Evolutionary conservation across 2,888 invertebrate genomes (phyloP).

Genomic region (Dione juno): DNA sequence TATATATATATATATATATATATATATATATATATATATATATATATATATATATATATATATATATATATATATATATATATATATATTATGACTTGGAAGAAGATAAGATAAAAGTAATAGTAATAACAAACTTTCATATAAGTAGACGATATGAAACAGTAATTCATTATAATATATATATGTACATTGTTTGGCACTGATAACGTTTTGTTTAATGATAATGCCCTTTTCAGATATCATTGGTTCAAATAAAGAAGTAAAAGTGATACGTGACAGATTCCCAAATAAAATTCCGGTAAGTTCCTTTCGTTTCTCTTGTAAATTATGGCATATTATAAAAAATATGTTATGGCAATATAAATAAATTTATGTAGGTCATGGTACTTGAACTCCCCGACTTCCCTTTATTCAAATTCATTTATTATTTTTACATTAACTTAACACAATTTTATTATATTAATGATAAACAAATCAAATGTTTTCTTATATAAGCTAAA

Average conservation of each 20-base stretch:
- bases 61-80: no score
- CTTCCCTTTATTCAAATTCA: neutral
- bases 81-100: neutral
- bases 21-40: no score
- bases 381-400: neutral
- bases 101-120: slow-evolving; percentile 1
- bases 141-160: neutral
- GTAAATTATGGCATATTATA: neutral
- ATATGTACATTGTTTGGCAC: neutral
- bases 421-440: neutral
- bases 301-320: slow-evolving; percentile 63
- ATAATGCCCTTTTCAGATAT: slow-evolving; percentile 49
- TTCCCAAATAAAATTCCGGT: slow-evolving; percentile 92
- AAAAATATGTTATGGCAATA: no score
- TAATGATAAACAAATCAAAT: slow-evolving; percentile 6
- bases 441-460: neutral
- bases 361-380: no score
- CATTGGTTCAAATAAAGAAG: slow-evolving; percentile 81
- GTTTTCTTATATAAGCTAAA: slow-evolving; percentile 20
- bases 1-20: no score
- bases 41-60: no score
- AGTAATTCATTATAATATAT: neutral
- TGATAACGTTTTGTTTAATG: neutral
- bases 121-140: slow-evolving; percentile 13
- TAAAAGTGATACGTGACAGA: slow-evolving; percentile 87